Percentiles rank a stretch among this genome's conserved stretches.
These are phyloP conservation scores for Lycopodina hypogea DNA, from an alignment of 37 sponge, comb jelly and placozoan genomes.

Conservation along the genomic window DNA sequence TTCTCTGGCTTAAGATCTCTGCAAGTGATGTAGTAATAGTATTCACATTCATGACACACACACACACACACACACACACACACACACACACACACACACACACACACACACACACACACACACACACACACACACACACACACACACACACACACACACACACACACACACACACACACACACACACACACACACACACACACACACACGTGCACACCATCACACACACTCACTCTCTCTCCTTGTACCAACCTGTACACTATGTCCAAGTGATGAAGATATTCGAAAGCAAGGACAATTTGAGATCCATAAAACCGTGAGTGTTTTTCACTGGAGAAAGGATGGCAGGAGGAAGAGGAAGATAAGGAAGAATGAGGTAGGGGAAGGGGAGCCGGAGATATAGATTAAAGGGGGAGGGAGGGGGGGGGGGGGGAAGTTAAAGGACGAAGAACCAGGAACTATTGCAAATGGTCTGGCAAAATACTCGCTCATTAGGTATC, in stretches of 20 bases:
- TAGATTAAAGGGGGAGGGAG: slow-evolving; percentile 6
- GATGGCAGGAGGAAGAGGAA: slow-evolving; percentile 22
- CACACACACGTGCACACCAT: too few relatives aligned
- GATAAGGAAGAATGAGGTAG: slow-evolving; percentile 26
- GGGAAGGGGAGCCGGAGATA: slow-evolving; percentile 13
- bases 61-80: slow-evolving; percentile 33
- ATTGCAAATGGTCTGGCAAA: too few relatives aligned
- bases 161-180: too few relatives aligned
- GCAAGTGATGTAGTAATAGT: neutral
- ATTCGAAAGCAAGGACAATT: slow-evolving; percentile 96
- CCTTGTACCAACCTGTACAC: slow-evolving; percentile 84
- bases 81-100: too few relatives aligned
- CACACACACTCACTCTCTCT: too few relatives aligned
- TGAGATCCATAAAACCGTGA: slow-evolving; percentile 96
- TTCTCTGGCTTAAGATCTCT: slow-evolving; percentile 99
- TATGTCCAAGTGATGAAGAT: slow-evolving; percentile 94
- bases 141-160: too few relatives aligned
- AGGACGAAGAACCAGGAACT: neutral
- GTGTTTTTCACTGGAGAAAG: slow-evolving; percentile 42
- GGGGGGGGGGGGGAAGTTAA: neutral
- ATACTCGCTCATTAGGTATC: too few relatives aligned
- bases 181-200: too few relatives aligned
- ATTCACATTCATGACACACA: too few relatives aligned
- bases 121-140: neutral
- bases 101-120: too few relatives aligned